These are phyloP conservation scores for Thelaira solivaga DNA, from an alignment of 2,888 invertebrate species.

Conservation along the genomic window DNA sequence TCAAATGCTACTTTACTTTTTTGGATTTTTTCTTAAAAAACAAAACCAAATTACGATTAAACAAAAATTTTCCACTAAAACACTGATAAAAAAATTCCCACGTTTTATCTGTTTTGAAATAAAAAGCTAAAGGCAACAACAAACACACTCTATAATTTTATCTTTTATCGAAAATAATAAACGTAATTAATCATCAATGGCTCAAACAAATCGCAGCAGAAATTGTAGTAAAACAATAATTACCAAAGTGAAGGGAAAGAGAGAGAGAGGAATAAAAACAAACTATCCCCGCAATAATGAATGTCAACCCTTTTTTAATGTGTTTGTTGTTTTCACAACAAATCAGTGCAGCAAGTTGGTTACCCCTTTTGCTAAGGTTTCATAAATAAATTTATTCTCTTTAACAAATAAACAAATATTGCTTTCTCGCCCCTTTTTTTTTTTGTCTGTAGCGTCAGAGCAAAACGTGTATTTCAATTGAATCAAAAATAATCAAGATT, in stretches of 20 bases:
- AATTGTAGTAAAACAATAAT: constrained; percentile 10
- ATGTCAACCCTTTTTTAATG: too few relatives aligned
- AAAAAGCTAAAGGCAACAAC: not conserved
- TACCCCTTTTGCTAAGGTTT: constrained; percentile 9
- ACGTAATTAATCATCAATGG: constrained; percentile 16
- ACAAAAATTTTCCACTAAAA: too few relatives aligned
- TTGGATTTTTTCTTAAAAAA: too few relatives aligned
- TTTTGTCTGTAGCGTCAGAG: constrained; percentile 10
- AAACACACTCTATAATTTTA: not conserved
- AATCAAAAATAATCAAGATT: constrained; percentile 42
- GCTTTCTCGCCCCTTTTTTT: not conserved
- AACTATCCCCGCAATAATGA: not conserved
- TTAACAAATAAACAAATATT: not conserved
- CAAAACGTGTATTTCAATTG: constrained; percentile 40
- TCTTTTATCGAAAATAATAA: constrained; percentile 26
- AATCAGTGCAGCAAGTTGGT: not conserved
- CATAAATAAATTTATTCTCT: constrained; percentile 16
- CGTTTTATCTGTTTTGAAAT: not conserved
- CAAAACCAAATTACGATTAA: too few relatives aligned
- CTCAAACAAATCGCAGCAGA: not conserved
- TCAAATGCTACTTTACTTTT: too few relatives aligned
- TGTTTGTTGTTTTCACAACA: too few relatives aligned
- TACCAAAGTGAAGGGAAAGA: not conserved
- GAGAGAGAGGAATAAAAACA: constrained; percentile 2
- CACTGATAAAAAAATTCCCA: not conserved